Conservation (phyloP, 2,888 invertebrate genomes). For the Xestia rhomboidea region DNA sequence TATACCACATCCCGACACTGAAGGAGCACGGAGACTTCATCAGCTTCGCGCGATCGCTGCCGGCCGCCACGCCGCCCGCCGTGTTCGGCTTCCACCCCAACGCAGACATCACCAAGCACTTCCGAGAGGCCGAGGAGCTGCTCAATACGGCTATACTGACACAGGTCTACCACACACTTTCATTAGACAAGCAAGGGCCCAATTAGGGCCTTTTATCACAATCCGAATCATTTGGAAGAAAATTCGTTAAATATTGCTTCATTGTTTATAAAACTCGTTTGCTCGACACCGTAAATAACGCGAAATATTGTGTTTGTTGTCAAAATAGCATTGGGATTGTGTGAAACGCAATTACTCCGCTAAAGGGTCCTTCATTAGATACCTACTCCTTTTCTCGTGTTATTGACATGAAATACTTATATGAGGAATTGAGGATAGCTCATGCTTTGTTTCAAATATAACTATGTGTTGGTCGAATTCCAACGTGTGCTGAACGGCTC, state of each 20-base stretch:
- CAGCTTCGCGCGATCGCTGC: constrained; percentile 92
- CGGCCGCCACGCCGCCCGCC: constrained; percentile 94
- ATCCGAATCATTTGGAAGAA: not conserved
- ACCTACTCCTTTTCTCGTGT: not conserved
- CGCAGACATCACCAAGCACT: constrained; percentile 97
- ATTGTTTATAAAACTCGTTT: not conserved
- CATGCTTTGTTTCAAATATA: not conserved
- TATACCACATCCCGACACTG: constrained; percentile 93
- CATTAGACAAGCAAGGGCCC: not conserved
- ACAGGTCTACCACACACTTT: constrained; percentile 90
- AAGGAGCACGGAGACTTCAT: constrained; percentile 94
- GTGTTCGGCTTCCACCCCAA: constrained; percentile 98
- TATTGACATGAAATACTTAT: not conserved
- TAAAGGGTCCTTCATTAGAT: not conserved
- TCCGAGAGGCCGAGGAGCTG: constrained; percentile 95
- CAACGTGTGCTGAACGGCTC: not conserved
- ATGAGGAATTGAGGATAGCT: not conserved
- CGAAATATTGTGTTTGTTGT: too few relatives aligned
- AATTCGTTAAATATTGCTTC: not conserved
- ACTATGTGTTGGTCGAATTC: not conserved
- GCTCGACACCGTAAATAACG: not conserved
- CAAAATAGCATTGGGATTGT: not conserved
- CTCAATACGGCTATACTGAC: constrained; percentile 94
- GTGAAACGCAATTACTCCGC: not conserved
- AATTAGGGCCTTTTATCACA: too few relatives aligned